Evolutionary conservation across 2,888 invertebrate genomes (phyloP), one percentile per base, ranked within the genome.

Genomic region (Chironomus tentans): DNA sequence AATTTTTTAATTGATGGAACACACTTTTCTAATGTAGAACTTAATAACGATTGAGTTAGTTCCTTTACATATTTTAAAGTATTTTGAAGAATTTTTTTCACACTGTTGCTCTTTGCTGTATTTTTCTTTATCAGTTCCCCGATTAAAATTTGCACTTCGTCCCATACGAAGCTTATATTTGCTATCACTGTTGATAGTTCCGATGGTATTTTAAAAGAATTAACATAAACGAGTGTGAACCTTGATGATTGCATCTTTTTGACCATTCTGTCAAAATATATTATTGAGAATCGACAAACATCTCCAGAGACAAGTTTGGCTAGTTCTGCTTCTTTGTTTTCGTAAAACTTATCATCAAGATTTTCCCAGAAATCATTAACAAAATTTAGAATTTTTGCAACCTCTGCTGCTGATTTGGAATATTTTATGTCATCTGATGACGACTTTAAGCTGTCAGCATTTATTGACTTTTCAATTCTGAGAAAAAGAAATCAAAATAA

Each of bases 361-460:
- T 61, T 61, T 18, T 72, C 38, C 72, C 72, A 72, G 38, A 72
- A 72, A 13, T 61, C 10, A 18, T 38, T 56, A 10, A 62, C 24
- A 3, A 46, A 72, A 72, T 62, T 10, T 12, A 72, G 38, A 38
- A 72, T 72, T 24, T 50, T 6, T 10, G 28, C 2, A 18, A n/a
- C 15, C 46, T 72, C 72, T 4, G 15, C 13, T 1, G 72, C 72
- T 21, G 72, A 72, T 38, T 24, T 15, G 7, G 72, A 72, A 12
- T 38, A 13, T 10, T 62, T 61, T 62, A 12, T 4, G 4, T 62
- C n/a, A 4, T 24, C 62, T 7, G n/a, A 2, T 15, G 21, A 10
- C 21, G 72, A 15, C 21, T 46, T 72, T 5, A 72, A 21, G 18
- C 61, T 72, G 15, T 72, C 72, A 6, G 28, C 4, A 12, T 28